Base-by-base conservation (phyloP, 2,888 invertebrate species). In the Allolobophora icterica region DNA sequence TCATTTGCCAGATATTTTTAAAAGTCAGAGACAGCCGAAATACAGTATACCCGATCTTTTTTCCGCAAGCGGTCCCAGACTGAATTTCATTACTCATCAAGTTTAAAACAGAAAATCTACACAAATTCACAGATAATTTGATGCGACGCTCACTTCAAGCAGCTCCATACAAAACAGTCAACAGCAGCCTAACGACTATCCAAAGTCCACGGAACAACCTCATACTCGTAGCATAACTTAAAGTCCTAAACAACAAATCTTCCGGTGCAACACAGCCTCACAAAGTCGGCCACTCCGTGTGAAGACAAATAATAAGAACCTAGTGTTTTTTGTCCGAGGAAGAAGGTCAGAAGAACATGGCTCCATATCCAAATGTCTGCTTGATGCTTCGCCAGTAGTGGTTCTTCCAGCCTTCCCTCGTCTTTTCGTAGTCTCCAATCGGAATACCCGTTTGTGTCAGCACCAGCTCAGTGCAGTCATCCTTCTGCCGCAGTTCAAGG, bases 301-400 rank as follows among this genome's bases (percentile, higher is more conserved):
- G n/a, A 13, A 34, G 13, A 87, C 87, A 17, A 35, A 34, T 8
- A 52, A 52, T 52, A 87, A 87, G 87, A 87, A 38, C 87, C 87
- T 89, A 89, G 42, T 30, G n/a, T 24, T 33, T 89, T 5, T 3
- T 45, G 15, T 35, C 17, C 33, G 34, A 0, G 84, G n/a, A 87
- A 87, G 38, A 87, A 52, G 19, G 24, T 93, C 92, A 93, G 84
- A 91, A 95, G 30, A 96, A 94, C 30, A 94, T 93, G 6, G 96
- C 95, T 38, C 98, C 98, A 95, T 97, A 98, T 89, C 98, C 98
- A 95, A 99, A 98, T 0, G 97, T 97, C 92, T 97, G 96, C 95
- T 98, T 98, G 95, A 99, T 98, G 93, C 98, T 97, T 94, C 98
- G 97, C 97, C 98, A 99, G 95, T 99, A 99, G 96, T 99, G 95